Base-by-base conservation (phyloP, 2,797 vertebrate species). In the Chlorospingus semifuscus region DNA sequence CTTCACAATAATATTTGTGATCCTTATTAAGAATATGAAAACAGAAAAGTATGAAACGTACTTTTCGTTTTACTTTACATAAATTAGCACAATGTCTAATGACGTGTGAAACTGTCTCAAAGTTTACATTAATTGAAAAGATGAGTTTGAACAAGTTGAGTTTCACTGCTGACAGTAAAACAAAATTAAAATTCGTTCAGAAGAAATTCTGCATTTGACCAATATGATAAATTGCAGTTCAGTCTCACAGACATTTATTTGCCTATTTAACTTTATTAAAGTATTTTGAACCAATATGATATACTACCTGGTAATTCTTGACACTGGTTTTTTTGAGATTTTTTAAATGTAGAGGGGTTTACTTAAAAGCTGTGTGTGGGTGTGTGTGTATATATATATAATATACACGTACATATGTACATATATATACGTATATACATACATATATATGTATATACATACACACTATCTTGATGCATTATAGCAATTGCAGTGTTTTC, bases 11-110 rank as follows among this genome's bases (percentile, higher is more conserved):
- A 94, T 95, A 96, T 96, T 65, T 42, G 18, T 70, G 23, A 89
- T 74, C 17, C 36, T 96, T 90, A 30, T 94, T 96, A 96, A 95
- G 64, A 93, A 90, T 71, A 46, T 79, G 26, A 83, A 94, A 97
- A 94, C 29, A 91, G 46, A 87, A 95, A 87, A n/a, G 3, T 65
- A 89, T 86, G 77, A 92, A 94, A 63, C 1, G 7, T 91, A 79
- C 16, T 50, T 94, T 95, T 46, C 37, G 87, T 76, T 97, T 94
- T 91, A 56, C 29, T 81, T 85, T 94, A 32, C 34, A 56, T 93
- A 92, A 95, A 94, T 94, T 97, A 94, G 6, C 29, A 70, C 15
- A 47, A 46, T 44, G 3, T 70, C 59, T 93, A 87, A 87, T 22
- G 52, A 91, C 34, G 8, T 83, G 68, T 56, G 41, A 93, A 96